Base-by-base conservation (phyloP, 2,113 vertebrate genomes). In the Sardina pilchardus region DNA sequence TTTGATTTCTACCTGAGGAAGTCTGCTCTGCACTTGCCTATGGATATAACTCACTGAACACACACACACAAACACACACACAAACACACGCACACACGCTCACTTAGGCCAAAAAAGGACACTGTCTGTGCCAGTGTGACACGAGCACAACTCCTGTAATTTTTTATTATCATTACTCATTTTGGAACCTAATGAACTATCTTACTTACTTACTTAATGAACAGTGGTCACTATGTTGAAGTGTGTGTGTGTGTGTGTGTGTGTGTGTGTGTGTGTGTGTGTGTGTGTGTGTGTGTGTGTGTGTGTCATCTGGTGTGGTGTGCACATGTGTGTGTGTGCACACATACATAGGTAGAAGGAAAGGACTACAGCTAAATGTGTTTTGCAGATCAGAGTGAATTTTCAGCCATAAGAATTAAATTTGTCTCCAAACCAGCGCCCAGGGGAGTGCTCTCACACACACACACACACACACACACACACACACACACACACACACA, bases 1-100 rank as follows among this genome's bases (percentile, higher is more conserved):
- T 67, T 71, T 71, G 63, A 71, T 71, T 71, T 71, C 63, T 71
- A 71, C n/a, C 59, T 67, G n/a, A 30, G 63, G 26, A 71, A 30
- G n/a, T 26, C 9, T 71, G 63, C 26, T 34, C 26, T 71, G 63
- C 63, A 26, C 63, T 26, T 71, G 63, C 26, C 34, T 71, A 71
- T 26, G 63, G 26, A 71, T 71, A 71, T 53, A 53, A 53, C 50
- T 53, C 48, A 1, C 9, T 45, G 4, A 4, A 45, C 44, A 45
- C 44, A 45, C 8, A 45, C 44, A 45, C 44, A 45, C 44, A 45
- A 4, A 45, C 44, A 45, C 45, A 47, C 45, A 47, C 45, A 47
- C 45, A 16, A 12, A 8, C 50, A 53, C 2, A 53, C 50, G 19
- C 50, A 53, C 48, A 53, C 50, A 53, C 50, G 17, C 50, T 19